Evolutionary conservation across 2,113 vertebrate species (phyloP).

Genomic region (Peromyscus californicus): DNA sequence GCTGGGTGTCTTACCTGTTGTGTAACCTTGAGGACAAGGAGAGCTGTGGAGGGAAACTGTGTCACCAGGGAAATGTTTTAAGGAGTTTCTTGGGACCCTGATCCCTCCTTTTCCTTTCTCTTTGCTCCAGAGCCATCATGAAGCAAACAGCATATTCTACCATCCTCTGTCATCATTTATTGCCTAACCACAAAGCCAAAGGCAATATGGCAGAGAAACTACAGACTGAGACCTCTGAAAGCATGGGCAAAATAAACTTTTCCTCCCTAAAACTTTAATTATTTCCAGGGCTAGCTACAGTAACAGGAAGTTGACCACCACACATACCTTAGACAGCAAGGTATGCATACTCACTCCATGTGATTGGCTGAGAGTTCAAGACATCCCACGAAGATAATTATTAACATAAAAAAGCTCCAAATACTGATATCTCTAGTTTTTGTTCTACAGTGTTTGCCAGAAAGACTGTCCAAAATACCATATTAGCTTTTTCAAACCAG

Average conservation of each 20-base stretch:
- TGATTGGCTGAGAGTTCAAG: not conserved
- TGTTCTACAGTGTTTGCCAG: not conserved
- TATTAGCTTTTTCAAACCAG: not conserved
- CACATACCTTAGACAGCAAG: not conserved
- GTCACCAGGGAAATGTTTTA: too few species aligned
- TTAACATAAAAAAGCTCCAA: conserved; percentile 27
- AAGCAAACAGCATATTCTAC: not conserved
- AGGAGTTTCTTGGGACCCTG: not conserved
- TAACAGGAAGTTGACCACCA: not conserved
- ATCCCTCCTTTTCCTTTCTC: not conserved
- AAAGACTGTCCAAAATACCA: conserved; percentile 13
- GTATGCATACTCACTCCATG: not conserved
- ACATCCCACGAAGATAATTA: not conserved
- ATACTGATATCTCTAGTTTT: not conserved
- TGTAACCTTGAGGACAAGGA: not conserved
- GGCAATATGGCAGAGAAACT: not conserved
- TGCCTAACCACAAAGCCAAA: not conserved
- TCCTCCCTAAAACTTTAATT: not conserved
- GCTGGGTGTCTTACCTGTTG: too few species aligned
- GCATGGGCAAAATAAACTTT: not conserved
- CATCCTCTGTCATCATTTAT: not conserved
- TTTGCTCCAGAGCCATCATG: not conserved
- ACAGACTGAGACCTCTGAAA: not conserved
- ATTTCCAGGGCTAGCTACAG: not conserved
- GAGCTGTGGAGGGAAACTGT: not conserved